A percentile compares a stretch with the other conserved stretches of the same genome.
phyloP scores from a whole-genome alignment of 1,140 invertebrate genomes.

The Tenebrio molitor region DNA sequence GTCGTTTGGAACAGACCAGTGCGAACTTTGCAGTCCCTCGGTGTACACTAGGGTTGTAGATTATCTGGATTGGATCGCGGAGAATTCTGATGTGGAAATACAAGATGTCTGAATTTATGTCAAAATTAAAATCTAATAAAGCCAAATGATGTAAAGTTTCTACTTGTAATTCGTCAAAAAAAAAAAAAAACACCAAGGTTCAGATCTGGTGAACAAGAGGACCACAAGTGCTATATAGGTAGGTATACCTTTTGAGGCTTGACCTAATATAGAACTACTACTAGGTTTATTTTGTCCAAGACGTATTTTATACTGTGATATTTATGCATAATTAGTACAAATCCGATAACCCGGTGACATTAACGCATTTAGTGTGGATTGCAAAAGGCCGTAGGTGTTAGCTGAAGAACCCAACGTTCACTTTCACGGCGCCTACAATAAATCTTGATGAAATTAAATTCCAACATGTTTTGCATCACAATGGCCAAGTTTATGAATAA shows the following conservation, averaged over 20 bases:
- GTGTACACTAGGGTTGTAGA: slow-evolving; percentile 70
- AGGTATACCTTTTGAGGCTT: no score
- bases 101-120: slow-evolving; percentile 18
- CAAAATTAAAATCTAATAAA: neutral
- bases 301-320: no score
- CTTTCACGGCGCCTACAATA: slow-evolving; percentile 39
- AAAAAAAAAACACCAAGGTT: no score
- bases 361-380: no score
- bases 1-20: slow-evolving; percentile 68
- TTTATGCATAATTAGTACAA: no score
- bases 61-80: slow-evolving; percentile 69
- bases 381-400: slow-evolving; percentile 14
- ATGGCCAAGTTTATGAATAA: slow-evolving; percentile 36
- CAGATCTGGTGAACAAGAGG: no score
- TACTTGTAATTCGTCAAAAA: no score
- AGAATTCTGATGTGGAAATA: slow-evolving; percentile 62
- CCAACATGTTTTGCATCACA: slow-evolving; percentile 35
- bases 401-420: neutral
- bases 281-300: no score
- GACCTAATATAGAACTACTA: no score
- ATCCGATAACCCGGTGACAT: no score
- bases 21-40: slow-evolving; percentile 67
- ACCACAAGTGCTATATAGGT: no score
- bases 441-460: slow-evolving; percentile 36
- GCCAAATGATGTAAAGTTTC: no score